Conservation (phyloP, 1,140 invertebrate species). For the Notospermus geniculatus region DNA sequence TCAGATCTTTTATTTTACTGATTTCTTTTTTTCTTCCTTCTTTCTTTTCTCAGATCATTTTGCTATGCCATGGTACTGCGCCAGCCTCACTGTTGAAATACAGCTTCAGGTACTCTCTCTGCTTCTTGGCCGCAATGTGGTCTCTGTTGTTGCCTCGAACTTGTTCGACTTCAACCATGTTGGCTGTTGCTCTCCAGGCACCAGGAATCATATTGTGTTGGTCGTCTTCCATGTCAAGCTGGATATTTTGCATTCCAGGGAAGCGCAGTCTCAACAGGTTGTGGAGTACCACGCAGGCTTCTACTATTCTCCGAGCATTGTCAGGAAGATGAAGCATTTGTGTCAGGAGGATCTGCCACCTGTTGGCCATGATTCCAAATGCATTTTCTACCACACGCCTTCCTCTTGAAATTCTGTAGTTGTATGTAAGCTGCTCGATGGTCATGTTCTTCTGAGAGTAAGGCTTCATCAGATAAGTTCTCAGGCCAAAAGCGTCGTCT, state of each 20-base stretch:
- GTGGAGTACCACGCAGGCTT: conserved; percentile 18
- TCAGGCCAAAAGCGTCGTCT: conserved; percentile 39
- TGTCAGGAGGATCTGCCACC: neutral
- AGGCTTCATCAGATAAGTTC: conserved; percentile 29
- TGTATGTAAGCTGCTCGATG: conserved; percentile 41
- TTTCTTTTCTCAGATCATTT: no score
- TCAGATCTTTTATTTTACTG: no score
- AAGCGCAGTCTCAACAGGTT: conserved; percentile 17
- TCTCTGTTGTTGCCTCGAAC: conserved; percentile 6
- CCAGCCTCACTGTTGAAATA: conserved; percentile 22
- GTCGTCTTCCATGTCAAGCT: conserved; percentile 13
- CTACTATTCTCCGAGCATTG: conserved; percentile 6
- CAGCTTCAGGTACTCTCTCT: conserved; percentile 15
- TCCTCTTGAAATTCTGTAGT: conserved; percentile 51
- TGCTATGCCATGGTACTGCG: conserved; percentile 25
- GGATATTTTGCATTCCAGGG: neutral
- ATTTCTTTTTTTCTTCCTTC: no score
- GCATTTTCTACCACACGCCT: conserved; percentile 38
- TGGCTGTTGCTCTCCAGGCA: conserved; percentile 10
- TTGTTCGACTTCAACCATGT: conserved; percentile 13
- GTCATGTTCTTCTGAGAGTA: conserved; percentile 39
- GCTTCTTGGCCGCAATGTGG: conserved; percentile 10
- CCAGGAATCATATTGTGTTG: conserved; percentile 20
- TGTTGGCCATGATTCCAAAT: conserved; percentile 4
- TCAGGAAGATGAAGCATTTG: conserved; percentile 15